A percentile compares a stretch with the other conserved stretches of the same genome.
Conservation (phyloP, 1,140 invertebrate species). For the Drosophila hydei region DNA sequence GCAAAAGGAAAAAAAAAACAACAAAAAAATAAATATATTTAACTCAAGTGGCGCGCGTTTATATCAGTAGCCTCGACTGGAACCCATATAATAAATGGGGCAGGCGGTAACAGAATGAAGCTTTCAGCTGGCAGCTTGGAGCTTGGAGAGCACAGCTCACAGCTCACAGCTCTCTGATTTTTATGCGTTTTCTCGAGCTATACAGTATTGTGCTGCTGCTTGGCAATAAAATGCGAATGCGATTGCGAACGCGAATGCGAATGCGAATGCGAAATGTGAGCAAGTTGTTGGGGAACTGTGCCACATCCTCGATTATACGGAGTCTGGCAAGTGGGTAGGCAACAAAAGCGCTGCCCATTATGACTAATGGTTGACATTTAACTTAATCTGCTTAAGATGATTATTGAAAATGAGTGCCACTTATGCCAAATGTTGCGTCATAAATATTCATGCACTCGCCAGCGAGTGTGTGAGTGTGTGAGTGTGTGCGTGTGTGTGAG, state of each 20-base stretch:
- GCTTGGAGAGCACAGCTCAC: slow-evolving; percentile 5
- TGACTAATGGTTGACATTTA: slow-evolving; percentile 83
- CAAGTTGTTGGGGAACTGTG: slow-evolving; percentile 47
- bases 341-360: slow-evolving; percentile 72
- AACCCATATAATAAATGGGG: slow-evolving; percentile 76
- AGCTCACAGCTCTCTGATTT: slow-evolving; percentile 55
- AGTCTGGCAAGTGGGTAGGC: slow-evolving; percentile 33
- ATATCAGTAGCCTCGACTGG: slow-evolving; percentile 67
- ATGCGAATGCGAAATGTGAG: slow-evolving; percentile 68
- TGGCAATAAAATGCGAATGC: slow-evolving; percentile 71
- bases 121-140: slow-evolving; percentile 11
- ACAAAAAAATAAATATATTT: slow-evolving; percentile 40
- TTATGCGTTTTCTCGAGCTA: slow-evolving; percentile 65
- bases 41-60: slow-evolving; percentile 71
- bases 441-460: slow-evolving; percentile 79
- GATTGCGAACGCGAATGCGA: slow-evolving; percentile 63
- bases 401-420: slow-evolving; percentile 82
- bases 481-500: not conserved
- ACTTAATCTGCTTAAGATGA: slow-evolving; percentile 82
- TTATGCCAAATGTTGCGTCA: slow-evolving; percentile 82
- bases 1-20: slow-evolving; percentile 20
- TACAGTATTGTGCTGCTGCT: slow-evolving; percentile 50
- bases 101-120: slow-evolving; percentile 47
- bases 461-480: not conserved
- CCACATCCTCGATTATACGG: slow-evolving; percentile 5